Conservation (phyloP, 2,113 vertebrate genomes). For the Coryphaenoides rupestris region DNA sequence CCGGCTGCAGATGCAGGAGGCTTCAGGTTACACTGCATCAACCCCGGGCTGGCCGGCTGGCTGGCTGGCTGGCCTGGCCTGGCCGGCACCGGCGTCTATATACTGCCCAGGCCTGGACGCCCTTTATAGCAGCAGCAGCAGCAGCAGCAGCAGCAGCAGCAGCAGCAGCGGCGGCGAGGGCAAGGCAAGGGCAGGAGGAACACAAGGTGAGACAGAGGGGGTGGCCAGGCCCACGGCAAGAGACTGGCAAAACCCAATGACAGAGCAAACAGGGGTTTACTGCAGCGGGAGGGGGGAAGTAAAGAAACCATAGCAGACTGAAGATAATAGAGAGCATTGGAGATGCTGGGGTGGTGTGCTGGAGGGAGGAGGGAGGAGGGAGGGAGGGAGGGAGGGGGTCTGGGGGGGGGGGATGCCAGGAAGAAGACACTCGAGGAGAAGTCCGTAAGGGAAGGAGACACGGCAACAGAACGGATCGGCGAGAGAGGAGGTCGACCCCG, state of each 20-base stretch:
- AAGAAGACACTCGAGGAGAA: constrained; percentile 3
- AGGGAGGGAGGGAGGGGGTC: constrained; percentile 18
- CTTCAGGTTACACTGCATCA: constrained; percentile 61
- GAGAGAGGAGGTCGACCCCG: too few species aligned
- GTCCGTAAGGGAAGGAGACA: not conserved
- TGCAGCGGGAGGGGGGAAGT: too few species aligned
- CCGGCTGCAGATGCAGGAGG: constrained; percentile 55
- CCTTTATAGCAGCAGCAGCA: constrained; percentile 49
- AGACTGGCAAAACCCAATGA: too few species aligned
- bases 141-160: too few species aligned
- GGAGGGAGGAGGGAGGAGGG: constrained; percentile 28
- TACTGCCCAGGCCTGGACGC: constrained; percentile 48
- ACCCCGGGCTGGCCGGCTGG: constrained; percentile 48
- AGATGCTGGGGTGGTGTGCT: too few species aligned
- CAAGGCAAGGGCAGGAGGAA: constrained; percentile 14
- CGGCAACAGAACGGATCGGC: too few species aligned
- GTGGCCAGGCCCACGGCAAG: too few species aligned
- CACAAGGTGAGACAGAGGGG: constrained; percentile 21
- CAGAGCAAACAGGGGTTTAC: too few species aligned
- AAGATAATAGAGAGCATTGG: too few species aligned
- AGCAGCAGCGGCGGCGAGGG: too few species aligned
- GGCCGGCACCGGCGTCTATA: constrained; percentile 54
- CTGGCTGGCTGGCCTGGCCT: constrained; percentile 47
- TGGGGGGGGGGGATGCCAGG: constrained; percentile 32
- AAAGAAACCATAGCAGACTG: too few species aligned